Evolutionary conservation across 1,140 invertebrate genomes (phyloP).

Genomic region (Anastrepha ludens): DNA sequence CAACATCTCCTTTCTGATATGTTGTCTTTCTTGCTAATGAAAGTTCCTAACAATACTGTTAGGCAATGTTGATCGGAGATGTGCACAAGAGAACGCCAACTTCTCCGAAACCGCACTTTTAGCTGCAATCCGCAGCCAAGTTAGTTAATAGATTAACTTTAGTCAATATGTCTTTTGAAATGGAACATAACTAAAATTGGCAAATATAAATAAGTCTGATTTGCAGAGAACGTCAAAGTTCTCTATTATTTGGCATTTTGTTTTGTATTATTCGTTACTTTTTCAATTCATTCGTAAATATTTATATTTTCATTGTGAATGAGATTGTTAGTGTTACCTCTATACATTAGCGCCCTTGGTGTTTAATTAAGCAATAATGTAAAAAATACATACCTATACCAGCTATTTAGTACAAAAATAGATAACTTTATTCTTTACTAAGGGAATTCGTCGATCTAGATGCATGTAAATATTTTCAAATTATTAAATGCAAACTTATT

Average conservation of each 20-base stretch:
- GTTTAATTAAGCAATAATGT: too few species aligned
- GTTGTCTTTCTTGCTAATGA: not conserved
- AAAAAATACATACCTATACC: too few species aligned
- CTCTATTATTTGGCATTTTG: not conserved
- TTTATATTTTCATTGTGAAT: constrained; percentile 45
- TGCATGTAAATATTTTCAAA: too few species aligned
- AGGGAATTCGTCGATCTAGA: too few species aligned
- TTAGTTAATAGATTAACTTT: not conserved
- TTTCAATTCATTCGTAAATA: not conserved
- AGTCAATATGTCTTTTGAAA: not conserved
- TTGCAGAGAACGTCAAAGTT: not conserved
- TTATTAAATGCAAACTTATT: too few species aligned
- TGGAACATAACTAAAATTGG: not conserved
- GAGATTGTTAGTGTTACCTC: too few species aligned
- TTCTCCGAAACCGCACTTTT: not conserved
- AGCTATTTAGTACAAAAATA: too few species aligned
- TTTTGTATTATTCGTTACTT: not conserved
- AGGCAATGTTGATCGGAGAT: not conserved
- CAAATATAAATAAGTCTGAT: not conserved
- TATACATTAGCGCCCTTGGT: too few species aligned
- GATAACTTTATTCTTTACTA: too few species aligned
- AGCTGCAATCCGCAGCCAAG: not conserved
- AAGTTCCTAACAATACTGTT: not conserved
- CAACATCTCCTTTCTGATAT: not conserved
- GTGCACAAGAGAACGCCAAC: not conserved